A percentile compares a stretch with the other conserved stretches of the same genome.
Evolutionary conservation across 2,797 vertebrate genomes (phyloP).

Genomic region (Australoheros facetus): DNA sequence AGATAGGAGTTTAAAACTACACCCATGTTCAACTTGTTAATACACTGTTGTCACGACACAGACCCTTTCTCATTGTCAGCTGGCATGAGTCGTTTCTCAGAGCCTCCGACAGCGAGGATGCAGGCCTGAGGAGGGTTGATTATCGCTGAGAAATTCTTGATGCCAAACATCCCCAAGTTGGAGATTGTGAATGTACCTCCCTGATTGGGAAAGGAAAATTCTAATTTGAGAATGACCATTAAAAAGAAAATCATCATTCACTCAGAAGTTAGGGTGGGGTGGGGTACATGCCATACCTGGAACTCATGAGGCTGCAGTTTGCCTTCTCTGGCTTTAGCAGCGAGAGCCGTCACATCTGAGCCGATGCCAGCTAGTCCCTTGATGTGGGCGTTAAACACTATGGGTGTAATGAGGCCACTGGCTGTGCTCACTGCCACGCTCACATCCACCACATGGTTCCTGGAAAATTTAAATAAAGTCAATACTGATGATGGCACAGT

Average conservation of each 20-base stretch:
- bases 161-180: conserved; percentile 97
- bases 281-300: conserved; percentile 80
- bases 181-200: conserved; percentile 98
- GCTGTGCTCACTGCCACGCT: conserved; percentile 94
- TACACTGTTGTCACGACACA: conserved; percentile 27
- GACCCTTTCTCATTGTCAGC: conserved; percentile 96
- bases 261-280: not conserved
- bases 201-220: conserved; percentile 61
- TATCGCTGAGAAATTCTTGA: conserved; percentile 98
- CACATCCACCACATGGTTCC: conserved; percentile 96
- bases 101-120: conserved; percentile 94
- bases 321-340: conserved; percentile 90
- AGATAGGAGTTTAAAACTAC: not conserved
- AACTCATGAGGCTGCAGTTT: conserved; percentile 98
- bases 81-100: conserved; percentile 90
- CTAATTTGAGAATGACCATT: not conserved
- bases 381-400: conserved; percentile 94
- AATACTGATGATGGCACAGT: not conserved
- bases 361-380: conserved; percentile 92
- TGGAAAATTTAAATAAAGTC: conserved; percentile 54
- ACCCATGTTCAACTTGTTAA: accelerated
- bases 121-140: conserved; percentile 98
- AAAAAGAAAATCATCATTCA: not conserved
- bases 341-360: conserved; percentile 87
- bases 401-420: conserved; percentile 95